Base-by-base conservation (phyloP, 2,113 vertebrate species). In the Clarias gariepinus region DNA sequence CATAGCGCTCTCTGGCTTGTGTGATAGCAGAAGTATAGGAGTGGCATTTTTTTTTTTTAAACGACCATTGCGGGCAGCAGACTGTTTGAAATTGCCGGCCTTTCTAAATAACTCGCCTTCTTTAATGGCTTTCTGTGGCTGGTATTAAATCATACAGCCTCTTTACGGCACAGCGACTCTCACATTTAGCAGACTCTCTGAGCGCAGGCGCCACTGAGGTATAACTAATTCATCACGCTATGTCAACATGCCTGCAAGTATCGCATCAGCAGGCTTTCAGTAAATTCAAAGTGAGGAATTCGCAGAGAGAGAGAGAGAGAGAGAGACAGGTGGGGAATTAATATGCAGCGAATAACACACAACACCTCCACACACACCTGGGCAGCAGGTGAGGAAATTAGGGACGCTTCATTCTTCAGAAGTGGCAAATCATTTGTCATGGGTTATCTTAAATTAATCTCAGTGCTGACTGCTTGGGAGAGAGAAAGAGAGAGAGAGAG, bases 101-200 rank as follows among this genome's bases (percentile, higher is more conserved):
- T 88, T 87, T 93, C 92, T 93, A 91, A 96, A 95, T 93, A 94
- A 94, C 92, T 91, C 88, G 90, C 93, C 91, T 90, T 92, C 71
- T 88, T 94, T 96, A 96, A 96, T 95, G 95, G 95, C 95, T 95
- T 91, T 92, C 91, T 92, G 89, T 92, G 92, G 95, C 94, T 93
- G 95, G 94, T 94, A 91, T 94, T 94, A 95, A 92, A 94, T 95
- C 95, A 94, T 93, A 80, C 64, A 52, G 80, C 30, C n/a, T 55
- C 30, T 57, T 68, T 94, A 96, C 55, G 81, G 79, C 64, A 89
- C 66, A 77, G 57, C 69, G 64, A 76, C 87, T 89, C 81, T 86
- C 10, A 77, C 68, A 68, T 77, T 86, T 88, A 90, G 87, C 82
- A 80, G 85, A 84, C 80, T 88, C 77, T 86, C 86, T 68, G 60